Evolutionary conservation across 2,888 invertebrate genomes (phyloP).

Genomic region (Drosophila buzzatii): DNA sequence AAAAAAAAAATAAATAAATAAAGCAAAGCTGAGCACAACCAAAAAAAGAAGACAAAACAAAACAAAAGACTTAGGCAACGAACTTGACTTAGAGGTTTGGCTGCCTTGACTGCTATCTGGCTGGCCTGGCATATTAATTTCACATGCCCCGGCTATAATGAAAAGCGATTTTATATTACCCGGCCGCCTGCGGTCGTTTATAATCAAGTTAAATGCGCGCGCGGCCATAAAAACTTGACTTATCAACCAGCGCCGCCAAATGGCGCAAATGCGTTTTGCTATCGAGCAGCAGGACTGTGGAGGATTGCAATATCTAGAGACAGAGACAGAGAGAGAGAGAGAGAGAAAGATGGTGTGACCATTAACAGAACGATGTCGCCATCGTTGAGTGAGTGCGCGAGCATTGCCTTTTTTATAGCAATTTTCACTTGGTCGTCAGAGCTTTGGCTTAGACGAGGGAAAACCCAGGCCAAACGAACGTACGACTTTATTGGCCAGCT

Average conservation of each 20-base stretch:
- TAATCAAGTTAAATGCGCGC: constrained; percentile 79
- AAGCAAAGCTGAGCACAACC: background rate
- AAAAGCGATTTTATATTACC: constrained; percentile 76
- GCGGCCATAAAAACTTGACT: constrained; percentile 73
- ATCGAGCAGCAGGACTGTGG: constrained; percentile 16
- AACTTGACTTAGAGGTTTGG: constrained; percentile 65
- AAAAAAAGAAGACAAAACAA: constrained; percentile 33
- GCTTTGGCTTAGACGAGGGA: constrained; percentile 35
- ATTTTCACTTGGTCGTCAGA: constrained; percentile 67
- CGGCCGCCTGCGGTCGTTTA: constrained; percentile 78
- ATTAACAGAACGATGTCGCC: constrained; percentile 77
- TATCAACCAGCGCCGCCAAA: constrained; percentile 69
- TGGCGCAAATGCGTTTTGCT: constrained; percentile 67
- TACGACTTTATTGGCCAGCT: constrained; percentile 68
- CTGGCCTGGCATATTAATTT: constrained; percentile 66
- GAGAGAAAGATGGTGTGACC: constrained; percentile 40
- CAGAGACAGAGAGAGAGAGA: background rate
- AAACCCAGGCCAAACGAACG: constrained; percentile 45
- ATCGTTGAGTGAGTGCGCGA: constrained; percentile 55
- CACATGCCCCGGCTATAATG: constrained; percentile 70
- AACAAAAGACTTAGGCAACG: constrained; percentile 81
- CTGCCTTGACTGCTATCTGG: constrained; percentile 26
- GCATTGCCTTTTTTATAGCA: constrained; percentile 77
- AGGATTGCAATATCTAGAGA: constrained; percentile 38
- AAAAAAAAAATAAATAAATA: constrained; percentile 17